phyloP scores from a whole-genome alignment of 1,140 invertebrate species.

The Rhysida immarginata region DNA sequence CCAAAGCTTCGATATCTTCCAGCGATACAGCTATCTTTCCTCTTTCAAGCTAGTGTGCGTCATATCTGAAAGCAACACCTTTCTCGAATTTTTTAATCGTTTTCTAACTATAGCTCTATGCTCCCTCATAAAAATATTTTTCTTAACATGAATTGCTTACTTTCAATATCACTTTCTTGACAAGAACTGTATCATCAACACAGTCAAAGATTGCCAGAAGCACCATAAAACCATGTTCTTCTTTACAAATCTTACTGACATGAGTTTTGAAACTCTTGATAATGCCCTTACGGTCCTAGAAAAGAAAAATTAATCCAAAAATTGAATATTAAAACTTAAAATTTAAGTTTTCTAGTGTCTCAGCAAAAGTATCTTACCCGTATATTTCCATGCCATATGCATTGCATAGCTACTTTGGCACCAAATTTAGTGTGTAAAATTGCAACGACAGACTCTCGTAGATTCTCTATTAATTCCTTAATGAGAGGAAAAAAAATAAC shows the following conservation, averaged over 20 bases:
- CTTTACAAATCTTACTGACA: slow-evolving; percentile 56
- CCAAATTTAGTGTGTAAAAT: slow-evolving; percentile 73
- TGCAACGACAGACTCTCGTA: slow-evolving; percentile 51
- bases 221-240: slow-evolving; percentile 71
- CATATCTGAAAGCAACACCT: too few species aligned
- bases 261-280: slow-evolving; percentile 60
- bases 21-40: too few species aligned
- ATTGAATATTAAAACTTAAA: too few species aligned
- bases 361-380: too few species aligned
- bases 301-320: too few species aligned
- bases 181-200: slow-evolving; percentile 82
- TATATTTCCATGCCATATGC: slow-evolving; percentile 80
- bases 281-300: slow-evolving; percentile 47
- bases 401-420: slow-evolving; percentile 55
- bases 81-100: too few species aligned
- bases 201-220: slow-evolving; percentile 69
- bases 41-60: too few species aligned
- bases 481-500: not conserved
- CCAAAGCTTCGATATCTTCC: too few species aligned
- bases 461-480: slow-evolving; percentile 47
- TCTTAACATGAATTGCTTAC: too few species aligned
- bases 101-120: too few species aligned
- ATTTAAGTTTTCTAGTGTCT: too few species aligned
- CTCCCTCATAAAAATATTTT: too few species aligned
- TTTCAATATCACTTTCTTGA: slow-evolving; percentile 54